These are phyloP conservation scores for Mormyrops boulengeri DNA, from an alignment of 2,797 vertebrate genomes.

Conservation along the genomic window DNA sequence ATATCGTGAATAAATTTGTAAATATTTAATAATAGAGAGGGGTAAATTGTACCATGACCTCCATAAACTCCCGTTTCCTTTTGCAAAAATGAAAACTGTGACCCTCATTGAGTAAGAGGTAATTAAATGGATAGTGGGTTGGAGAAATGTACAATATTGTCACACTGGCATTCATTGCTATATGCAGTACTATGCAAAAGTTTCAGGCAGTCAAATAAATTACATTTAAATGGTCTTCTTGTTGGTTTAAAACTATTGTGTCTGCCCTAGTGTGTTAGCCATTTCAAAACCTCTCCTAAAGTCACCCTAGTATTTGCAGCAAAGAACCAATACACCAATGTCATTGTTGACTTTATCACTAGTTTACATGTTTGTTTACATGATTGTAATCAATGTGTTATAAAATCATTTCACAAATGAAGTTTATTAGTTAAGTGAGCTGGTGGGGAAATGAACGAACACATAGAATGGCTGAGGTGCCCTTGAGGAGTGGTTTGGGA, in stretches of 20 bases:
- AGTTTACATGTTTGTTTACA: neutral
- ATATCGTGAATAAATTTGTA: neutral
- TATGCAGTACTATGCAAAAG: neutral
- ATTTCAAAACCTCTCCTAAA: neutral
- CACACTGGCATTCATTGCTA: neutral
- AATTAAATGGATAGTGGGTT: neutral
- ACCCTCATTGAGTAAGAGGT: neutral
- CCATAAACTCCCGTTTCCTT: neutral
- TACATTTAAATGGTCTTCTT: neutral
- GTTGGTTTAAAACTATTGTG: neutral
- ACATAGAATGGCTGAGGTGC: neutral
- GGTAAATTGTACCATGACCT: neutral
- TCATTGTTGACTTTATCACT: neutral
- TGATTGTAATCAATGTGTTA: neutral
- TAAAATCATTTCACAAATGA: neutral
- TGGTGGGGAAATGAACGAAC: neutral
- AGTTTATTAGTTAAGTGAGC: neutral
- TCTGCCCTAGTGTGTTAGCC: neutral
- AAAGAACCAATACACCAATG: neutral
- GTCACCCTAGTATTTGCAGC: neutral
- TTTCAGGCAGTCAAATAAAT: neutral
- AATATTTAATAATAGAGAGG: neutral
- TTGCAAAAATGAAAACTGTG: neutral
- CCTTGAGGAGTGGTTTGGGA: neutral
- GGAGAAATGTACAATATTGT: neutral